phyloP scores from a whole-genome alignment of 2,888 invertebrate genomes.

The Belgica antarctica region DNA sequence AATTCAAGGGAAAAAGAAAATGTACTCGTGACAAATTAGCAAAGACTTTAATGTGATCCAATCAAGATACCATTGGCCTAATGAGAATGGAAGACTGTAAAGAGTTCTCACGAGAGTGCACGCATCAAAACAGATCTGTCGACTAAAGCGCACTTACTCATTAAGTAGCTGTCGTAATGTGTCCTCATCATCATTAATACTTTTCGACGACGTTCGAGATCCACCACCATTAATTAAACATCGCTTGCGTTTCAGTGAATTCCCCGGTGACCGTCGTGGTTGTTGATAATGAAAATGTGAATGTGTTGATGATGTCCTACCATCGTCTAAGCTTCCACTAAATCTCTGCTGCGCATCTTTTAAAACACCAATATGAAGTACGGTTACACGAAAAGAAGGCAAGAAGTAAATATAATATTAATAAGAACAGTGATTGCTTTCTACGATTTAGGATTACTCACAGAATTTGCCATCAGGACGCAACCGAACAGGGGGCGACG shows the following conservation, averaged over 20 bases:
- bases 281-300: slow-evolving; percentile 37
- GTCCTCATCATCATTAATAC: slow-evolving; percentile 78
- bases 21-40: too few relatives aligned
- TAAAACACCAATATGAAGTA: too few relatives aligned
- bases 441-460: slow-evolving; percentile 13
- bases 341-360: slow-evolving; percentile 44
- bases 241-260: slow-evolving; percentile 54
- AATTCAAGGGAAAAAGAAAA: too few relatives aligned
- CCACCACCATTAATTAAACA: slow-evolving; percentile 53
- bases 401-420: not conserved
- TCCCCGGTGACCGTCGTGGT: slow-evolving; percentile 54
- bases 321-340: slow-evolving; percentile 48
- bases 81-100: too few relatives aligned
- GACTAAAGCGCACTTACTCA: slow-evolving; percentile 65
- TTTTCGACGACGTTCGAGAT: slow-evolving; percentile 54
- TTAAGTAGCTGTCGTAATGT: slow-evolving; percentile 92
- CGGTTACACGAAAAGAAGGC: not conserved
- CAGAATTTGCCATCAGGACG: slow-evolving; percentile 39
- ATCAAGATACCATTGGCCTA: too few relatives aligned
- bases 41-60: too few relatives aligned
- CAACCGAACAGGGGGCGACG: slow-evolving; percentile 53
- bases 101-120: too few relatives aligned
- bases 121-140: not conserved
- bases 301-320: slow-evolving; percentile 51
- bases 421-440: not conserved